Evolutionary conservation across 2,888 invertebrate genomes (phyloP), one percentile per base, ranked within the genome.

Genomic region (Blomia tropicalis): DNA sequence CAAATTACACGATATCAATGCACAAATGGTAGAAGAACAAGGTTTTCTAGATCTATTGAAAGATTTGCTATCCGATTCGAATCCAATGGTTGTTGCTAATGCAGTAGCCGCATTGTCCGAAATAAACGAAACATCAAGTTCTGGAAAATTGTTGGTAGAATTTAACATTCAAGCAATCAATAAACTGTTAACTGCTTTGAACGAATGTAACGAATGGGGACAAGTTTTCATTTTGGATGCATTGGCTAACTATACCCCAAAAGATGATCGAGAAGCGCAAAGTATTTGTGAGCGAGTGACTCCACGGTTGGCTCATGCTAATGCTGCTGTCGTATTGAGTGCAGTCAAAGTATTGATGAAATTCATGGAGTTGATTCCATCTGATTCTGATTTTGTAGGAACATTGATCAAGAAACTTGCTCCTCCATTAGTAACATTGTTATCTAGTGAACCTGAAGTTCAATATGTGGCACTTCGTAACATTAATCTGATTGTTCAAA

Each of bases 11-110:
- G 98, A 98, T 73, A 99, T 99, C 72, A 84, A 83, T 71, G 80
- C 83, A 41, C 77, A 77, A 67, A 72, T 82, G 60, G 82, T 82
- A 22, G 82, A 83, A 71, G 86, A 86, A 69, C 87, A 98, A 80
- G 96, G 95, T 31, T 98, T 98, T 75, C 78, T 98, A 67, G 96
- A 98, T 73, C 89, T 95, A 71, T 76, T 98, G 29, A 91, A 92
- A 73, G 98, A 99, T 75, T 78, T 99, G 59, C 77, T 99, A 43
- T 95, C 95, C 56, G 98, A 98, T 76, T 96, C 96, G 0, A 99
- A 99, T 77, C 98, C 98, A 0, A 98, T 98, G 98, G 98, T 95
- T 36, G 98, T 98, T 1, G 98, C 98, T 0, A 98, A 98, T 76
- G 96, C 96, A 0, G 96, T 98, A 0, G 98, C 98, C 1, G 95